Evolutionary conservation across 2,888 invertebrate species (phyloP).

Genomic region (Caenorhabditis plicata): DNA sequence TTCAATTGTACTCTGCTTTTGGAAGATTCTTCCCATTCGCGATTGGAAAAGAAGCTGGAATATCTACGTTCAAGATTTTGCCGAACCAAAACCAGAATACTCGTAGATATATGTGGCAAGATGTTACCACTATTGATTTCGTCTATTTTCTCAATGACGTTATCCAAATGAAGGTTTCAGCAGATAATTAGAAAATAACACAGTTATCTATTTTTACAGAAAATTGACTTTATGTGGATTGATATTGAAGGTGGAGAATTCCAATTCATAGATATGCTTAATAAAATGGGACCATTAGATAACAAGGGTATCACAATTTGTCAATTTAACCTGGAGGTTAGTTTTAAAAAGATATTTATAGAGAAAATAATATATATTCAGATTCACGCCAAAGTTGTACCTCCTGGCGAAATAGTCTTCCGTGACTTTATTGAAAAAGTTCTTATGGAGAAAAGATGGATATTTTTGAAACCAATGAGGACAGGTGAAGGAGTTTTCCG

Average conservation of each 20-base stretch:
- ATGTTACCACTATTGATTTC: conserved; percentile 25
- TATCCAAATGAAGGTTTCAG: neutral
- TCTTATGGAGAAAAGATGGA: neutral
- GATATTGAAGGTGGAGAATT: neutral
- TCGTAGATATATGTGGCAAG: conserved; percentile 10
- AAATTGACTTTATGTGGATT: neutral
- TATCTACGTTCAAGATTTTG: conserved; percentile 7
- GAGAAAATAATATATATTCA: neutral
- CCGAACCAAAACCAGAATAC: conserved; percentile 26
- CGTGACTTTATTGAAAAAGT: neutral
- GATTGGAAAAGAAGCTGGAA: conserved; percentile 13
- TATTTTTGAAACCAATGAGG: neutral
- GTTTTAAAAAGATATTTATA: neutral
- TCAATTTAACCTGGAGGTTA: neutral
- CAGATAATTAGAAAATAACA: neutral
- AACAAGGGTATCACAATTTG: neutral
- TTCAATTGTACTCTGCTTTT: conserved; percentile 19
- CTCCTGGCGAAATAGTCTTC: neutral
- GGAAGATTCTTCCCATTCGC: conserved; percentile 32
- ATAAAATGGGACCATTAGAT: neutral
- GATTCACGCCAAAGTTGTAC: neutral
- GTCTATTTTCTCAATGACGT: conserved; percentile 16
- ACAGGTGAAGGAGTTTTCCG: neutral
- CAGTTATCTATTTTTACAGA: neutral
- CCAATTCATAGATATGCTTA: neutral